Base-by-base conservation (phyloP, 2,797 vertebrate genomes). In the Melopsittacus undulatus region DNA sequence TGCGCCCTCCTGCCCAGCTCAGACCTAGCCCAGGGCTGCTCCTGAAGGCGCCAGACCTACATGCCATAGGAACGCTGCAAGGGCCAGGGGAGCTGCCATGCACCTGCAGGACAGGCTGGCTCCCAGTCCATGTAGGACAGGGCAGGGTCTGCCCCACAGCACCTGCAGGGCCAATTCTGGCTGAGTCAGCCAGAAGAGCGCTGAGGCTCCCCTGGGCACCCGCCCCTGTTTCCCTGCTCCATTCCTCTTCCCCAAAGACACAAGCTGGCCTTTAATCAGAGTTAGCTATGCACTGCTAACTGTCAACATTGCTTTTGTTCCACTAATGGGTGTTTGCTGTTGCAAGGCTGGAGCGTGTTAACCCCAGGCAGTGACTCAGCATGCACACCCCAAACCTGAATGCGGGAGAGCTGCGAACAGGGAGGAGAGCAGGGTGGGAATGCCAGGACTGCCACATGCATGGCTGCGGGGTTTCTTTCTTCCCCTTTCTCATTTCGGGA, bases 21-120 rank as follows among this genome's bases (percentile, higher is more conserved):
- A 3, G 1, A 68, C 54, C 70, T 64, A 34, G 17, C 22, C 42
- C 1, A 2, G 20, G n/a, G 43, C 56, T 51, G 72, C 79, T 85
- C 22, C 67, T 26, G 64, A 9, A 69, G 36, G 67, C 36, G 62
- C 7, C 49, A 52, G 67, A 23, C 42, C 68, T 30, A 30, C 38
- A 2, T 2, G 26, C 36, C 0, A 0, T 26, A 21, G 57, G 36
- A 29, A 30, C 16, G 24, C 36, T 3, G 5, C 6, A 7, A 30
- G n/a, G 36, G 29, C 34, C 7, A 8, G 26, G 49, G 21, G 54
- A 49, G 13, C 76, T 91, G 68, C 48, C 0, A 1, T 19, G 42
- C 17, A 20, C 49, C 30, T 63, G 6, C 14, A 36, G 73, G 17
- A 81, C 13, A 23, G 38, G 6, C n/a, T 74, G 78, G 13, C 18